Percentiles rank a stretch among this genome's conserved stretches.
Conservation (phyloP, 2,113 vertebrate genomes). For the Carassius carassius region DNA sequence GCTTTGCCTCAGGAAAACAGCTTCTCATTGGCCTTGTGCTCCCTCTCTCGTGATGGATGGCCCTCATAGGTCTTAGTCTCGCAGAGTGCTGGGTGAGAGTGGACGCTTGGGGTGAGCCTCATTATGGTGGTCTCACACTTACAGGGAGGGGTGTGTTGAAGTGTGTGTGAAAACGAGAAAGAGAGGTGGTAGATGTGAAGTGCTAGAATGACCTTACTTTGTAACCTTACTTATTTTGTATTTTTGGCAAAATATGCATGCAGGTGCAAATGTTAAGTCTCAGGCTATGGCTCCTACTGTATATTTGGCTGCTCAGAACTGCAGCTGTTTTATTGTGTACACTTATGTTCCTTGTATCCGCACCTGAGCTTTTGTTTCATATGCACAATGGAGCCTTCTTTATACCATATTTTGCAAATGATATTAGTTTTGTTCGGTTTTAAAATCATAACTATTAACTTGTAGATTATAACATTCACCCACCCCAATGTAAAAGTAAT, state of each 20-base stretch:
- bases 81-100: conserved; percentile 44
- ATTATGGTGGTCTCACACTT: neutral
- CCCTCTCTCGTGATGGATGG: conserved; percentile 7
- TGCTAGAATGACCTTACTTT: conserved; percentile 14
- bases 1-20: conserved; percentile 31
- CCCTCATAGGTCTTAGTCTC: conserved; percentile 54
- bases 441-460: conserved; percentile 3
- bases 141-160: neutral
- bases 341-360: neutral
- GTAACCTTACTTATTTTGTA: too few relatives aligned
- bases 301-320: neutral
- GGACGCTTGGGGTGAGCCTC: neutral
- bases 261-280: conserved; percentile 13
- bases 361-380: conserved; percentile 8
- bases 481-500: neutral
- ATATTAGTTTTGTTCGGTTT: neutral
- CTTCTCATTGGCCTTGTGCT: conserved; percentile 26
- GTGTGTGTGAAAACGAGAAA: neutral
- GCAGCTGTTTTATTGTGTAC: conserved; percentile 21
- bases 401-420: neutral
- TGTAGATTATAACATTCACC: neutral
- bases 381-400: neutral
- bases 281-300: neutral
- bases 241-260: conserved; percentile 6
- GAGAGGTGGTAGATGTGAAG: neutral